These are phyloP conservation scores for Liopterus haemorrhoidalis DNA, from an alignment of 2,888 invertebrate genomes.

Conservation along the genomic window DNA sequence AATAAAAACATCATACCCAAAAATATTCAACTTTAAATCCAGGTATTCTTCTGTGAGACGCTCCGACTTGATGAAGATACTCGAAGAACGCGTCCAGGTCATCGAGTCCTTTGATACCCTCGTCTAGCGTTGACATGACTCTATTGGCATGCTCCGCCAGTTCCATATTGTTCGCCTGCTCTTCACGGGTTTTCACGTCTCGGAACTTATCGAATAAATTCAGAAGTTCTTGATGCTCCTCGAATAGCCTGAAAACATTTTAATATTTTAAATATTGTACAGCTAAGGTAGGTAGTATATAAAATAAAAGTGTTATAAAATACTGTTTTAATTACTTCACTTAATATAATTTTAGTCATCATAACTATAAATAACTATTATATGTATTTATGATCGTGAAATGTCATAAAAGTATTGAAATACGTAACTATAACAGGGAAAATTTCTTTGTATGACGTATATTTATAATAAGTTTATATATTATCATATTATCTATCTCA, in stretches of 20 bases:
- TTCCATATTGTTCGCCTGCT: conserved; percentile 74
- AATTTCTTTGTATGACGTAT: too few species aligned
- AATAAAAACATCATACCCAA: conserved; percentile 60
- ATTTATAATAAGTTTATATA: too few species aligned
- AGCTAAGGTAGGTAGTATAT: neutral
- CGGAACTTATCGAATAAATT: conserved; percentile 76
- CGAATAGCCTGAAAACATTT: conserved; percentile 66
- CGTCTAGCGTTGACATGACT: conserved; percentile 85
- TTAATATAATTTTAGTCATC: too few species aligned
- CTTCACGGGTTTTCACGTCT: conserved; percentile 70
- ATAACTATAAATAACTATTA: too few species aligned
- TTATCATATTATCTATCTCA: too few species aligned
- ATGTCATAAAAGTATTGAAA: too few species aligned
- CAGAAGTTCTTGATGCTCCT: conserved; percentile 74
- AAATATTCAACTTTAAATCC: conserved; percentile 83
- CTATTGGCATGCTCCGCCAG: conserved; percentile 81
- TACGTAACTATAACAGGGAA: too few species aligned
- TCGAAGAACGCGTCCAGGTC: conserved; percentile 79
- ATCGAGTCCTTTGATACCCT: conserved; percentile 80
- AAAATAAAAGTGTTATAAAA: neutral
- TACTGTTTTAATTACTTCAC: too few species aligned
- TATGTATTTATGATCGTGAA: too few species aligned
- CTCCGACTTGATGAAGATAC: conserved; percentile 76
- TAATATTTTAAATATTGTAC: neutral
- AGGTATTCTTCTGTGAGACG: conserved; percentile 74